phyloP scores from a whole-genome alignment of 2,113 vertebrate species.

The Indri indri region DNA sequence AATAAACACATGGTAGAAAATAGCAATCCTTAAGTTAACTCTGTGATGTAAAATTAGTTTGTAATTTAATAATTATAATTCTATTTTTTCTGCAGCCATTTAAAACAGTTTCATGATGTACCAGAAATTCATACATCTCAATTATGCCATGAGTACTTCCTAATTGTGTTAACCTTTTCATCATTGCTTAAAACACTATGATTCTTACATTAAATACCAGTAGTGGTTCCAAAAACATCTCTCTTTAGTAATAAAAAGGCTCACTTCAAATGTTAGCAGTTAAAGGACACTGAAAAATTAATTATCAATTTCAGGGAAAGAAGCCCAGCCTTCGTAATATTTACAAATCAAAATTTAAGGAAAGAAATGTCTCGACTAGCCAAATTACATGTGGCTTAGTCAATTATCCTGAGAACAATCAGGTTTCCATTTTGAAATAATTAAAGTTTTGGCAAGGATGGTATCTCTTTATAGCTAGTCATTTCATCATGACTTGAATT shows the following conservation, averaged over 20 bases:
- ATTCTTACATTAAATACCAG: not conserved
- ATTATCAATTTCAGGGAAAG: slow-evolving; percentile 35
- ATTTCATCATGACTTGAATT: slow-evolving; percentile 21
- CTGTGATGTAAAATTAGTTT: not conserved
- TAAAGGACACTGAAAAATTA: slow-evolving; percentile 64
- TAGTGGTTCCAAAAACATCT: not conserved
- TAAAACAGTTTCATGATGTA: slow-evolving; percentile 22
- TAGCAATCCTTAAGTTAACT: not conserved
- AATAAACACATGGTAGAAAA: not conserved
- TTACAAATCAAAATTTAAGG: slow-evolving; percentile 58
- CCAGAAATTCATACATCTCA: slow-evolving; percentile 46
- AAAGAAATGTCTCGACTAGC: slow-evolving; percentile 62
- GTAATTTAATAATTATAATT: slow-evolving; percentile 32
- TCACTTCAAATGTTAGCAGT: slow-evolving; percentile 50
- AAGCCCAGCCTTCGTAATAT: slow-evolving; percentile 53
- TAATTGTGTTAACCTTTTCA: slow-evolving; percentile 74
- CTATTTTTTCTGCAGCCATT: not conserved
- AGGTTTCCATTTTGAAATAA: slow-evolving; percentile 70
- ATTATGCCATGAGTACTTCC: slow-evolving; percentile 45
- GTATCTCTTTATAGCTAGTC: slow-evolving; percentile 23
- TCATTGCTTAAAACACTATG: slow-evolving; percentile 24
- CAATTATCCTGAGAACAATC: slow-evolving; percentile 67
- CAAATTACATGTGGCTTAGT: slow-evolving; percentile 58
- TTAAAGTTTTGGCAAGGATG: slow-evolving; percentile 60
- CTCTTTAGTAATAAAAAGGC: slow-evolving; percentile 27